Percentiles rank a stretch among this genome's conserved stretches.
Evolutionary conservation across 2,888 invertebrate genomes (phyloP).

Genomic region (Coecobrya sp.): DNA sequence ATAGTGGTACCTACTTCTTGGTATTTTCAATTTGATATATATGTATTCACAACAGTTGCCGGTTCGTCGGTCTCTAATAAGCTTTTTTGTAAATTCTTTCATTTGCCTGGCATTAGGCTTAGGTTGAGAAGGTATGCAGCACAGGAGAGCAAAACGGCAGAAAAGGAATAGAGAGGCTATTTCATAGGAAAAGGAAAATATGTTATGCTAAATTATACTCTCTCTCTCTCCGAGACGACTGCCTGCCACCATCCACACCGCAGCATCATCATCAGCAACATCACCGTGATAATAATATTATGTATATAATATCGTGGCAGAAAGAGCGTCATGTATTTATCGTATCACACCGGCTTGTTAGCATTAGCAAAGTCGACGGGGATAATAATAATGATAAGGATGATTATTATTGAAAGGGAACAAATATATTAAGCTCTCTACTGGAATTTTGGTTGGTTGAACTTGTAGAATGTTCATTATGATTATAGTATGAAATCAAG

Average conservation of each 20-base stretch:
- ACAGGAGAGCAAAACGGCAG: constrained; percentile 17
- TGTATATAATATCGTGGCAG: constrained; percentile 21
- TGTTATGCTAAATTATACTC: constrained; percentile 72
- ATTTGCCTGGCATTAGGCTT: constrained; percentile 50
- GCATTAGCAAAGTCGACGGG: constrained; percentile 61
- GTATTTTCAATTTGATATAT: constrained; percentile 68
- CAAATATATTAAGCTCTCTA: constrained; percentile 58
- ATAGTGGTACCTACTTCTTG: constrained; percentile 68
- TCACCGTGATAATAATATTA: background rate
- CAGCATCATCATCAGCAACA: constrained; percentile 37
- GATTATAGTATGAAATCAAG: constrained; percentile 28
- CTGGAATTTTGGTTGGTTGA: constrained; percentile 63
- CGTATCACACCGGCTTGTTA: constrained; percentile 62
- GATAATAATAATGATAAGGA: constrained; percentile 63
- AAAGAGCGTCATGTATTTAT: constrained; percentile 54
- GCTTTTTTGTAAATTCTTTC: constrained; percentile 64
- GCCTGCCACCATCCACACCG: constrained; percentile 48
- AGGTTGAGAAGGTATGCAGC: constrained; percentile 31
- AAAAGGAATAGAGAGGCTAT: constrained; percentile 36
- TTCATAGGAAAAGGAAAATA: constrained; percentile 64
- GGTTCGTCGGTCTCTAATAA: constrained; percentile 82
- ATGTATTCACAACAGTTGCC: constrained; percentile 72
- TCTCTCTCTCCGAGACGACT: constrained; percentile 33
- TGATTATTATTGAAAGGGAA: constrained; percentile 75
- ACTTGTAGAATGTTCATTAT: constrained; percentile 33